These are phyloP conservation scores for Danaus chrysippus DNA, from an alignment of 2,888 invertebrate genomes.

Conservation along the genomic window DNA sequence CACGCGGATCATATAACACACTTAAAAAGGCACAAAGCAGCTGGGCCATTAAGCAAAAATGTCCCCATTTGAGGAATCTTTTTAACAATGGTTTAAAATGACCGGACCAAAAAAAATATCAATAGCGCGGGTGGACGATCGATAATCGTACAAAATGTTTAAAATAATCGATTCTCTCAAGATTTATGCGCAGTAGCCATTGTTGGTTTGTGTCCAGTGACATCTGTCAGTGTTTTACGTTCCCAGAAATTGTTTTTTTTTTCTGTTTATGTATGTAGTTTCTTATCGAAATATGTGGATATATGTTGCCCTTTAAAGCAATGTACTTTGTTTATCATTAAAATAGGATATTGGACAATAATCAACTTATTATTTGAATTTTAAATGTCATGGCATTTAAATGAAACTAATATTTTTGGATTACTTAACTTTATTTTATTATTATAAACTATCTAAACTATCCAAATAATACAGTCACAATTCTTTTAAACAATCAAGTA, in stretches of 20 bases:
- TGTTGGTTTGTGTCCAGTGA: constrained; percentile 73
- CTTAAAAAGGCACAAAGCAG: constrained; percentile 40
- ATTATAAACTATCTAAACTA: too few relatives aligned
- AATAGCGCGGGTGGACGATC: constrained; percentile 74
- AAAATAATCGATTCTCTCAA: constrained; percentile 55
- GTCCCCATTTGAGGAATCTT: constrained; percentile 66
- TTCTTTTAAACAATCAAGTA: too few relatives aligned
- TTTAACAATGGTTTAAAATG: constrained; percentile 72
- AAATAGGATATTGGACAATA: too few relatives aligned
- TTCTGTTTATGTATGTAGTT: too few relatives aligned
- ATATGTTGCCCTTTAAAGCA: too few relatives aligned
- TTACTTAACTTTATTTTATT: too few relatives aligned
- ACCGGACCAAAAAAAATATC: constrained; percentile 74
- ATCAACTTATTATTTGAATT: too few relatives aligned
- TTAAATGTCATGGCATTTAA: too few relatives aligned
- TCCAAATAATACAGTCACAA: too few relatives aligned
- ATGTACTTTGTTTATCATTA: too few relatives aligned
- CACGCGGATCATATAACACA: constrained; percentile 24
- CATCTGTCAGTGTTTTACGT: constrained; percentile 36
- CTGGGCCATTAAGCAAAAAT: constrained; percentile 65
- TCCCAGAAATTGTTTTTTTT: not conserved
- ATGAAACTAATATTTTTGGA: too few relatives aligned
- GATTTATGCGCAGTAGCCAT: constrained; percentile 74
- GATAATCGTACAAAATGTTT: constrained; percentile 62
- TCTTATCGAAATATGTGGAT: too few relatives aligned